Conservation (phyloP, 2,888 invertebrate genomes). For the Mimumesa dahlbomi region DNA sequence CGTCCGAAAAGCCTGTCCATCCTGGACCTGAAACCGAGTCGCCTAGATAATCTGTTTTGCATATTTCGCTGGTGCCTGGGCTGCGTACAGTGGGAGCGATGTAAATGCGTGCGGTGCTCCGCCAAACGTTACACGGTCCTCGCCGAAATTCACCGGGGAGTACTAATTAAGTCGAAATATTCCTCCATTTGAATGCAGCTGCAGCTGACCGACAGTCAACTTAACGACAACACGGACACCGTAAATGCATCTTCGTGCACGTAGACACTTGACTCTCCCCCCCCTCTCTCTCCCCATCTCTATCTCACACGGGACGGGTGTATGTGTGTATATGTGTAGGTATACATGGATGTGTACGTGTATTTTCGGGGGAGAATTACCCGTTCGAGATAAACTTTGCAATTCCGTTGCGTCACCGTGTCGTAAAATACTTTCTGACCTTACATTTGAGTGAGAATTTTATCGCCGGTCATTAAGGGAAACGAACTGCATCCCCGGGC, state of each 20-base stretch:
- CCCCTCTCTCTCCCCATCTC: no score
- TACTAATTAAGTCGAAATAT: slow-evolving; percentile 67
- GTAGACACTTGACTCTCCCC: slow-evolving; percentile 1
- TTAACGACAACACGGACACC: slow-evolving; percentile 49
- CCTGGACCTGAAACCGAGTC: slow-evolving; percentile 60
- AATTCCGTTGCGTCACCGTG: no score
- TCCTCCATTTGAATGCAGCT: slow-evolving; percentile 60
- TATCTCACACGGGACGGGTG: no score
- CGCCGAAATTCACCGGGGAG: slow-evolving; percentile 52
- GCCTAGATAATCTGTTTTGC: slow-evolving; percentile 75
- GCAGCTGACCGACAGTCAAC: slow-evolving; percentile 49
- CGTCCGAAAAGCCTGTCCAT: slow-evolving; percentile 60
- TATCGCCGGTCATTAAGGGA: no score
- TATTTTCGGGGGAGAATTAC: neutral
- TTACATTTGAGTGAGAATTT: no score
- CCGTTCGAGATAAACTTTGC: no score
- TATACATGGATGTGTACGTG: neutral
- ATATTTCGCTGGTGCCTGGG: slow-evolving; percentile 74
- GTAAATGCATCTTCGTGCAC: slow-evolving; percentile 18
- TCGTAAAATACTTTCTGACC: no score
- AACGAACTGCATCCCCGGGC: no score
- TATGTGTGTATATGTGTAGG: no score
- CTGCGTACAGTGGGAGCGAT: slow-evolving; percentile 62
- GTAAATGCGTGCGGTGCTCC: slow-evolving; percentile 68
- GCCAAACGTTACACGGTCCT: slow-evolving; percentile 63